Conservation (phyloP, 2,888 invertebrate genomes). For the Enchytraeus crypticus region DNA sequence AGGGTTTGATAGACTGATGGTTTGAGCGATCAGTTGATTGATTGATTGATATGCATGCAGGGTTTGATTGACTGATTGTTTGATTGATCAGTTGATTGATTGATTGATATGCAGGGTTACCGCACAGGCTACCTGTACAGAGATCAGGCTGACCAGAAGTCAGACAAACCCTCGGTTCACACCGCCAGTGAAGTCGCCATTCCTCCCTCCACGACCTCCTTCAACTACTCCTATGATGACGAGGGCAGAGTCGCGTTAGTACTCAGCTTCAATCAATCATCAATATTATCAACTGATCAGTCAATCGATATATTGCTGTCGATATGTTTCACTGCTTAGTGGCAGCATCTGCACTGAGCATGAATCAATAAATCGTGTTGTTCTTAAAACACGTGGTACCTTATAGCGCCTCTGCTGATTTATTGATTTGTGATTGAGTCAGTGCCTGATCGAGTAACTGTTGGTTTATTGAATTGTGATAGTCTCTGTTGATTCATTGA, state of each 20-base stretch:
- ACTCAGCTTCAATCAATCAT: too few species aligned
- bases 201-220: slow-evolving; percentile 88
- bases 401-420: too few species aligned
- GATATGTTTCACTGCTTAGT: neutral
- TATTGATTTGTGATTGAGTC: too few species aligned
- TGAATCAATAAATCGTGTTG: neutral
- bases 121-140: slow-evolving; percentile 94
- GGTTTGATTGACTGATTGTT: too few species aligned
- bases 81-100: neutral
- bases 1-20: too few species aligned
- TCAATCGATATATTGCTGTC: neutral
- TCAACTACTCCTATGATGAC: slow-evolving; percentile 47
- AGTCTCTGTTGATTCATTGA: too few species aligned
- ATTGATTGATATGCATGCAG: neutral
- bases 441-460: too few species aligned
- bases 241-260: slow-evolving; percentile 4
- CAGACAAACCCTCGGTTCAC: slow-evolving; percentile 54
- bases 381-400: neutral
- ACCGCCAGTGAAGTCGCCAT: slow-evolving; percentile 88
- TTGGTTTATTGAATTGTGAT: too few species aligned
- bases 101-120: slow-evolving; percentile 62
- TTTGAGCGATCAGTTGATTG: neutral
- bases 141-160: slow-evolving; percentile 70
- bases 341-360: neutral
- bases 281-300: too few species aligned